Evolutionary conservation across 2,888 invertebrate species (phyloP), one percentile per base, ranked within the genome.

Genomic region (Lymantria monacha): DNA sequence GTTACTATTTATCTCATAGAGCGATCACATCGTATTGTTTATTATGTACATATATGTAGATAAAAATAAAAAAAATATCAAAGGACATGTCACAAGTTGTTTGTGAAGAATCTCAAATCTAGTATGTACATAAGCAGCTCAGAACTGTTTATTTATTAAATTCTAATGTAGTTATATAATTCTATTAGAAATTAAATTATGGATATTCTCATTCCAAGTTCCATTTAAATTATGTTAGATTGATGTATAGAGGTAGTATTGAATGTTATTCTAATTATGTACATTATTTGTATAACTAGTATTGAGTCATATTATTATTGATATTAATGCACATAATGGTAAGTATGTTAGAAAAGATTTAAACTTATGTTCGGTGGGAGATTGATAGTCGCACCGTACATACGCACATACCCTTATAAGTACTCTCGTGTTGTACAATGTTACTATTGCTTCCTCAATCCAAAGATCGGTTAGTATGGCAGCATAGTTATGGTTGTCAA

Each of bases 21-120:
- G 66, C 71, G 74, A 78, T 76, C 69, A 74, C 72, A 76, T 75
- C 74, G 76, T 70, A 61, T 57, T 62, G 65, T 70, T 65, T 71
- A 67, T 61, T 71, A 49, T 80, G 76, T 79, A 82, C 61, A 78
- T 80, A 75, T 61, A 57, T 70, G 64, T 75, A 75, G 70, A 69
- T 70, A 73, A 8, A 68, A 69, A 65, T 59, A 61, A n/a, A n/a
- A n/a, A n/a, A n/a, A 62, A 61, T 76, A 77, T 78, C 72, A 74
- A 74, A 79, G 67, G 70, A 73, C 70, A 69, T 66, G 64, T 76
- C 71, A 74, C 69, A 72, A 41, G 66, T 58, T 72, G 64, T 72
- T 77, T 80, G 74, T 77, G 65, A 72, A 77, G 88, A 88, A 88
- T 88, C 88, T 88, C 88, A 85, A 73, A 77, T 73, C 75, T 71